Evolutionary conservation across 2,113 vertebrate species (phyloP).

Genomic region (Mirza zaza): DNA sequence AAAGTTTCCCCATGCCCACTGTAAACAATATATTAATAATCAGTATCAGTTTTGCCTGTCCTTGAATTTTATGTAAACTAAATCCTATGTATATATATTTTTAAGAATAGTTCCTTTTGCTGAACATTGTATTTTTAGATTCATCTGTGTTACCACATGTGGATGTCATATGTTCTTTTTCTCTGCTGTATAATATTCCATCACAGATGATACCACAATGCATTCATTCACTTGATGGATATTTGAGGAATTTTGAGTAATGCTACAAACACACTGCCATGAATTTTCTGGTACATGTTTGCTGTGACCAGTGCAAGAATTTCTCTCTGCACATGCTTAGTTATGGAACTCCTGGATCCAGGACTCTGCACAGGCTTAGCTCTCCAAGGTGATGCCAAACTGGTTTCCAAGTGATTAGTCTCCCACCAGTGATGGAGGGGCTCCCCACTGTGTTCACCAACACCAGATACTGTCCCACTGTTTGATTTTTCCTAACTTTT

Average conservation of each 20-base stretch:
- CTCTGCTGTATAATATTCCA: background rate
- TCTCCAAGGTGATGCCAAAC: background rate
- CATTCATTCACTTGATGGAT: background rate
- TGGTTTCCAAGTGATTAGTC: background rate
- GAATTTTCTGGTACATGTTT: background rate
- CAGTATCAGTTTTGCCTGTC: background rate
- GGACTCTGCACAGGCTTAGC: background rate
- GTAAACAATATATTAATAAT: background rate
- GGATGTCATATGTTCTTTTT: background rate
- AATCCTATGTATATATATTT: background rate
- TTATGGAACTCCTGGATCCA: background rate
- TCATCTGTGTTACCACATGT: background rate
- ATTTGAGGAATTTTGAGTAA: background rate
- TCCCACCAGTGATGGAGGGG: background rate
- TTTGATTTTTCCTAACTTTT: background rate
- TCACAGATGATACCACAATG: background rate
- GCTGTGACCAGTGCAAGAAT: background rate
- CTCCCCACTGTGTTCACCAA: background rate
- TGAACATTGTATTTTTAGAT: background rate
- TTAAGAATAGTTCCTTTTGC: background rate
- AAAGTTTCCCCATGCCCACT: too few relatives aligned
- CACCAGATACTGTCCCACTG: background rate
- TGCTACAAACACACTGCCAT: background rate
- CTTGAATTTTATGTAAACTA: background rate
- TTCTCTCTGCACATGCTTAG: background rate